Conservation (phyloP, 2,797 vertebrate species). For the Glossophaga mutica region DNA sequence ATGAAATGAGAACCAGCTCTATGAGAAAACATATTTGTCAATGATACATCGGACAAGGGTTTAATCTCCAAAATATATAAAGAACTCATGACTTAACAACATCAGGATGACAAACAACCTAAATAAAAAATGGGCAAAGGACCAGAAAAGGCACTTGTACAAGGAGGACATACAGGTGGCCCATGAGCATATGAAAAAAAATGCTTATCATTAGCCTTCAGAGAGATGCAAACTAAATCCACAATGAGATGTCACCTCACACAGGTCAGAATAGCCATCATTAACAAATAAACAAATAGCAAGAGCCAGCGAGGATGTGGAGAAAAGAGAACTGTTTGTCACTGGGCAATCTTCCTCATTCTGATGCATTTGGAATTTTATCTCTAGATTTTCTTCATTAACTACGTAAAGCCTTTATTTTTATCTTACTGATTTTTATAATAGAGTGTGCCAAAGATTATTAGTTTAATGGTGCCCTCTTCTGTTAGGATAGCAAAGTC, state of each 20-base stretch:
- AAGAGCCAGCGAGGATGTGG: neutral
- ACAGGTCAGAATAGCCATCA: neutral
- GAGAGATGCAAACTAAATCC: neutral
- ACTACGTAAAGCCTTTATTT: neutral
- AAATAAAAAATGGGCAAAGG: neutral
- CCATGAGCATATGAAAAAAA: neutral
- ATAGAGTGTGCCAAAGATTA: neutral
- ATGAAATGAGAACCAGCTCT: neutral
- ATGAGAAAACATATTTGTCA: neutral
- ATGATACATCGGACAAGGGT: neutral
- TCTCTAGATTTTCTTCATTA: neutral
- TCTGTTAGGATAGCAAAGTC: conserved; percentile 12
- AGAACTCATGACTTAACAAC: neutral
- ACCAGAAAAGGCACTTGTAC: neutral
- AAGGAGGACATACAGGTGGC: neutral
- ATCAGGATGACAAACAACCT: neutral
- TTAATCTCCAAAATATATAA: neutral
- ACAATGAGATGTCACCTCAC: neutral
- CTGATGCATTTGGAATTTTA: neutral
- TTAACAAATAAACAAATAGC: too few relatives aligned
- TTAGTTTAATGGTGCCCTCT: conserved; percentile 36
- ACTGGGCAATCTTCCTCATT: neutral
- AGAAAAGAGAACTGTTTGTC: neutral
- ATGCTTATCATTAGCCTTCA: neutral
- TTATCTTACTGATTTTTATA: neutral